Base-by-base conservation (phyloP, 2,888 invertebrate species). In the Zeuzera pyrina region DNA sequence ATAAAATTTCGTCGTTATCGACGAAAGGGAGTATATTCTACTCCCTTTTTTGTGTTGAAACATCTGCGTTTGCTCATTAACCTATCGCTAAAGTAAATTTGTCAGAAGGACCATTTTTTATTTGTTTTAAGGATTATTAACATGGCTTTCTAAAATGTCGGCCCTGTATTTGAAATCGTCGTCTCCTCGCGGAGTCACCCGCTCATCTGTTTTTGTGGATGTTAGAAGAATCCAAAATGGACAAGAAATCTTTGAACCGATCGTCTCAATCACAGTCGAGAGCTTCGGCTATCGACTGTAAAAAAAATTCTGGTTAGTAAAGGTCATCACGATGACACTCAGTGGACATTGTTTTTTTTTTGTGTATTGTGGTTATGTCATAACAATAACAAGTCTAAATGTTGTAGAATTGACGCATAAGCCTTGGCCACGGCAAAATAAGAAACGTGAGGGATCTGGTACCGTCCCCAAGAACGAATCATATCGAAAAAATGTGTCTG, bases 141-240 rank as follows among this genome's bases (percentile, higher is more conserved):
- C 89, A 91, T 91, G 91, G 91, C 90, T 88, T 89, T 87, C 87
- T 91, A 89, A 89, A 87, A 91, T 91, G 91, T 90, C 88, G 88
- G 84, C 85, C 78, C 78, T 87, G 86, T 87, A 87, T 81, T 81
- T 85, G 85, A 72, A 76, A 76, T 84, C 84, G 77, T 85, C 86
- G 85, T 88, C 90, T 89, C 90, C 90, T 85, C 79, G 87, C 87
- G 91, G 90, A 87, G 87, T 79, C 72, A 64, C 84, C 84, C 85
- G 86, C 86, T 81, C 74, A 74, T 72, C 70, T 71, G 59, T 60
- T 64, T 57, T 67, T 60, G 77, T 85, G 69, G 68, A 78, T 83
- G 83, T 85, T 85, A 71, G 84, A 86, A 62, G 84, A 83, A 59
- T 71, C 73, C 72, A 79, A 81, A 78, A 92, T 92, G 92, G 92